phyloP scores from a whole-genome alignment of 2,888 invertebrate species.

The Hyles lineata region DNA sequence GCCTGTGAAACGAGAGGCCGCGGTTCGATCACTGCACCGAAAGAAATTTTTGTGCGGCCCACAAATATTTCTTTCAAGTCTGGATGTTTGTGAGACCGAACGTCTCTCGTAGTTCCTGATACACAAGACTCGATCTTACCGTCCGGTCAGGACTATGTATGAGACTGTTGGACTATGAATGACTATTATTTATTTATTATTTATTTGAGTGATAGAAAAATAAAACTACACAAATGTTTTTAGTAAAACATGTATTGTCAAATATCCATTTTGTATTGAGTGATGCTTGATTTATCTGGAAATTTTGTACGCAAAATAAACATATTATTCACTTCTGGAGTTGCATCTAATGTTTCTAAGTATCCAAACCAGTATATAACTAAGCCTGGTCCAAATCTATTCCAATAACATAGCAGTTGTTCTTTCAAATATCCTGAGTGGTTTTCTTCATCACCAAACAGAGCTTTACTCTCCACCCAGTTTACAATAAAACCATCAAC shows the following conservation, averaged over 20 bases:
- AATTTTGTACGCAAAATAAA: slow-evolving; percentile 84
- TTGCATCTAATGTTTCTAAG: slow-evolving; percentile 87
- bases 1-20: too few species aligned
- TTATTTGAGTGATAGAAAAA: too few species aligned
- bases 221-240: too few species aligned
- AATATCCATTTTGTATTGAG: slow-evolving; percentile 72
- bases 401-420: slow-evolving; percentile 95
- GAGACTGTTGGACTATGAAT: too few species aligned
- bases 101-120: too few species aligned
- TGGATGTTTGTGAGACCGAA: too few species aligned
- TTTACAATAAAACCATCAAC: slow-evolving; percentile 94
- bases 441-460: slow-evolving; percentile 94
- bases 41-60: too few species aligned
- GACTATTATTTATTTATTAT: too few species aligned
- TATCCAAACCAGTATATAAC: slow-evolving; percentile 99
- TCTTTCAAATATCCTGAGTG: slow-evolving; percentile 93
- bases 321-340: slow-evolving; percentile 87
- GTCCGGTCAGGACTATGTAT: too few species aligned
- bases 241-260: slow-evolving; percentile 34
- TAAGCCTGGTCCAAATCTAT: slow-evolving; percentile 96
- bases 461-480: slow-evolving; percentile 98
- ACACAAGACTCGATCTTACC: too few species aligned
- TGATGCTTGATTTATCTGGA: slow-evolving; percentile 79
- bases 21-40: too few species aligned
- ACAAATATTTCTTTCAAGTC: too few species aligned